Evolutionary conservation across 1,140 invertebrate genomes (phyloP).

Genomic region (Pseudomyrmex concolor): DNA sequence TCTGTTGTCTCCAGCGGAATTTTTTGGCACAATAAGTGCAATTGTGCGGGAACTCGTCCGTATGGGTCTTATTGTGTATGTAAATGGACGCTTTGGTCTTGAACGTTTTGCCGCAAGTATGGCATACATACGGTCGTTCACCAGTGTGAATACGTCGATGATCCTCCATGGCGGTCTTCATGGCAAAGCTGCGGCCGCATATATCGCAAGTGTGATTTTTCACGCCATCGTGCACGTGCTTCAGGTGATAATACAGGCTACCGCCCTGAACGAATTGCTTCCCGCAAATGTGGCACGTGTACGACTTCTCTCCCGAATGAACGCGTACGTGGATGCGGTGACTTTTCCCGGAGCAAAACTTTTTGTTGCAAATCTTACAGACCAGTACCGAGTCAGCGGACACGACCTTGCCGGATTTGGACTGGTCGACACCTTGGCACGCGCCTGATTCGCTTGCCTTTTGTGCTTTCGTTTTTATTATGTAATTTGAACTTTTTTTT

Average conservation of each 20-base stretch:
- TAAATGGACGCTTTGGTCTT: constrained; percentile 85
- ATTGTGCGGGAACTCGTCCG: constrained; percentile 84
- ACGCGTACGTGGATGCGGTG: constrained; percentile 57
- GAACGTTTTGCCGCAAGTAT: constrained; percentile 87
- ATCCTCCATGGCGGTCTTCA: constrained; percentile 87
- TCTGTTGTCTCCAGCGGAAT: constrained; percentile 85
- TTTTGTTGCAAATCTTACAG: constrained; percentile 65
- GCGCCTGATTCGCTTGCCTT: background rate
- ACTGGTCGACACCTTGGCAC: background rate
- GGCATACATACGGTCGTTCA: constrained; percentile 88
- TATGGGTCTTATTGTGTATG: constrained; percentile 85
- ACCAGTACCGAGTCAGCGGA: background rate
- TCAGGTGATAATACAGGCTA: constrained; percentile 61
- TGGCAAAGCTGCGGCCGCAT: constrained; percentile 81
- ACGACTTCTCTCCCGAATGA: constrained; percentile 60
- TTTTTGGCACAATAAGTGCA: constrained; percentile 83
- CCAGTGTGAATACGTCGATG: constrained; percentile 89
- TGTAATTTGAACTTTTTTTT: background rate
- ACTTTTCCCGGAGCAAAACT: constrained; percentile 63
- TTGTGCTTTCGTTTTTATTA: background rate
- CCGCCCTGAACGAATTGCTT: constrained; percentile 66
- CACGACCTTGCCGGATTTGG: background rate
- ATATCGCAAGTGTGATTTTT: constrained; percentile 83
- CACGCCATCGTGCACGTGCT: constrained; percentile 74
- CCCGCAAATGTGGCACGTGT: constrained; percentile 66